These are phyloP conservation scores for Caenorhabditis remanei DNA, from an alignment of 1,140 invertebrate species.

Conservation along the genomic window DNA sequence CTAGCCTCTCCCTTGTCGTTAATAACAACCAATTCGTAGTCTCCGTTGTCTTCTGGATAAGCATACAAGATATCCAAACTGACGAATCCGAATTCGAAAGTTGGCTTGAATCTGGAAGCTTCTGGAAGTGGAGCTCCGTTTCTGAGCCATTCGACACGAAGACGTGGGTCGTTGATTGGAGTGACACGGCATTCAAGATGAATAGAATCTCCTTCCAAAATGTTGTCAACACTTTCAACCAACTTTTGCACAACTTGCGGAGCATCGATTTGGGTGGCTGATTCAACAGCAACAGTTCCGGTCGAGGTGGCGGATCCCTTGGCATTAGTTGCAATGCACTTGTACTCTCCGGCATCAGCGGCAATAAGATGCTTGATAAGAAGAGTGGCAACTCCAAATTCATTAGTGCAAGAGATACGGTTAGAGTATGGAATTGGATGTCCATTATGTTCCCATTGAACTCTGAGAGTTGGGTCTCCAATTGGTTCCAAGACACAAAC, in stretches of 20 bases:
- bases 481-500: constrained; percentile 92
- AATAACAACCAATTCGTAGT: constrained; percentile 73
- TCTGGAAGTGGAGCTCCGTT: constrained; percentile 80
- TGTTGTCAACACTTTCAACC: constrained; percentile 84
- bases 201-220: constrained; percentile 88
- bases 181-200: constrained; percentile 95
- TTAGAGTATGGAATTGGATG: constrained; percentile 86
- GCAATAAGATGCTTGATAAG: constrained; percentile 95
- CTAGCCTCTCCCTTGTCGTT: constrained; percentile 76
- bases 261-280: constrained; percentile 70
- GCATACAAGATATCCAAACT: constrained; percentile 76
- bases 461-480: constrained; percentile 92
- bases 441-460: constrained; percentile 95
- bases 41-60: constrained; percentile 76
- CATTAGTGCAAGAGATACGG: constrained; percentile 94
- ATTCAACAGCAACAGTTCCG: constrained; percentile 72
- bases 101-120: constrained; percentile 71
- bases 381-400: constrained; percentile 93
- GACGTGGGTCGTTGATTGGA: constrained; percentile 93
- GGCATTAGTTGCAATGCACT: constrained; percentile 85
- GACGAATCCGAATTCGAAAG: constrained; percentile 77
- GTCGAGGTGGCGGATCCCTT: constrained; percentile 72
- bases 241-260: constrained; percentile 81
- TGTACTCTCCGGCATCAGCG: constrained; percentile 93
- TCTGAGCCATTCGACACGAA: constrained; percentile 95